Conservation (phyloP, 1,140 invertebrate species). For the Macrosteles quadrilineatus region DNA sequence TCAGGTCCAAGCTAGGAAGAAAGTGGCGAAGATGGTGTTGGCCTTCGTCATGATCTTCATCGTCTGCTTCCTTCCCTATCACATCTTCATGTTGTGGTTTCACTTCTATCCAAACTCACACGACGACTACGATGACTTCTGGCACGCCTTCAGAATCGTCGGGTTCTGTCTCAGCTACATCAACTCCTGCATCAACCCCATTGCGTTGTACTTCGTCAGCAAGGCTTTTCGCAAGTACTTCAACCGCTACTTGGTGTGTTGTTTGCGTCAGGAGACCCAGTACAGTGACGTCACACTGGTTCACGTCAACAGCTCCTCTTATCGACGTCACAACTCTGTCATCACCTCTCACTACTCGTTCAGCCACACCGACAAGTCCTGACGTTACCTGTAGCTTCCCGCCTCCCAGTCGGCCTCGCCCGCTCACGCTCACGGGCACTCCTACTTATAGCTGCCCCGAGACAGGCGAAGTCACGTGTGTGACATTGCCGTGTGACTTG, state of each 20-base stretch:
- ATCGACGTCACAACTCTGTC: slow-evolving; percentile 35
- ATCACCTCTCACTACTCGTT: slow-evolving; percentile 36
- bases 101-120: slow-evolving; percentile 70
- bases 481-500: too few relatives aligned
- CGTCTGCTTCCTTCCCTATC: slow-evolving; percentile 85
- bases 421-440: background rate
- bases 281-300: slow-evolving; percentile 34
- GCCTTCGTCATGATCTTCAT: slow-evolving; percentile 89
- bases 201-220: slow-evolving; percentile 88
- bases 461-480: too few relatives aligned
- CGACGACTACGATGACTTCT: too few relatives aligned
- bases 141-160: slow-evolving; percentile 78
- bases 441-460: slow-evolving; percentile 8
- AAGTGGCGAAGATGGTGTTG: too few relatives aligned
- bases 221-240: slow-evolving; percentile 88
- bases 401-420: too few relatives aligned
- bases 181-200: slow-evolving; percentile 91
- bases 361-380: slow-evolving; percentile 22
- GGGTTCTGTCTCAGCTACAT: slow-evolving; percentile 86
- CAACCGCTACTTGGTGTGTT: slow-evolving; percentile 85
- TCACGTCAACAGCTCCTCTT: slow-evolving; percentile 33
- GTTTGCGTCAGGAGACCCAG: slow-evolving; percentile 37
- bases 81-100: slow-evolving; percentile 84
- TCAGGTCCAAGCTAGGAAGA: slow-evolving; percentile 56
- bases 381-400: slow-evolving; percentile 27